Evolutionary conservation across 1,140 invertebrate species (phyloP).

Genomic region (Tetraneura akinire): DNA sequence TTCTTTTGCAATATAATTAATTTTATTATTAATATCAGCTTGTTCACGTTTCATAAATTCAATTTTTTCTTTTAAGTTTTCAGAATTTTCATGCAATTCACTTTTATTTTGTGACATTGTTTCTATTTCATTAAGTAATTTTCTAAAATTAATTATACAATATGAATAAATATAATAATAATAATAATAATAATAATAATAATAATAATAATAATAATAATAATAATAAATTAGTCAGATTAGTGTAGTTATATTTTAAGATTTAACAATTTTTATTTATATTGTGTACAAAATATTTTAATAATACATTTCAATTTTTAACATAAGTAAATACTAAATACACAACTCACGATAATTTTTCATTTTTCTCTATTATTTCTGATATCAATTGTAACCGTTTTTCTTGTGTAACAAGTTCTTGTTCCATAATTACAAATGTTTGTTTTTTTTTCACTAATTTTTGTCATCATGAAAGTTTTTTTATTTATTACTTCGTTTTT

Average conservation of each 20-base stretch:
- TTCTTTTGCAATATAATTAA: conserved; percentile 16
- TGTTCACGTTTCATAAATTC: conserved; percentile 11
- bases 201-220: too few species aligned
- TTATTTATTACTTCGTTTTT: conserved; percentile 40
- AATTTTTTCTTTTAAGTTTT: conserved; percentile 19
- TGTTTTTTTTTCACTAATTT: conserved; percentile 42
- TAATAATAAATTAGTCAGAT: background rate
- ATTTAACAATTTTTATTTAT: too few species aligned
- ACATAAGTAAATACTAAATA: background rate
- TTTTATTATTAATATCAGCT: conserved; percentile 42
- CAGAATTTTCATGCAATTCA: conserved; percentile 9
- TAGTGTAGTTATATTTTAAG: too few species aligned
- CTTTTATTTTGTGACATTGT: conserved; percentile 22
- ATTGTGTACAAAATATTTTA: too few species aligned
- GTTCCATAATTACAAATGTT: conserved; percentile 37
- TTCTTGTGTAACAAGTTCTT: conserved; percentile 37
- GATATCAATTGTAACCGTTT: conserved; percentile 29
- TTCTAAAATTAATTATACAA: background rate
- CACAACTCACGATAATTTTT: conserved; percentile 20
- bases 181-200: too few species aligned
- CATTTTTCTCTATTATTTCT: conserved; percentile 43
- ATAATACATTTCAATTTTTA: too few species aligned
- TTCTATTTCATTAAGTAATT: conserved; percentile 22
- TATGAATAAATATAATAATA: background rate
- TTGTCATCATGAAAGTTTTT: conserved; percentile 33